Conservation (phyloP, 2,113 vertebrate genomes). For the Aspidoscelis tigris region DNA sequence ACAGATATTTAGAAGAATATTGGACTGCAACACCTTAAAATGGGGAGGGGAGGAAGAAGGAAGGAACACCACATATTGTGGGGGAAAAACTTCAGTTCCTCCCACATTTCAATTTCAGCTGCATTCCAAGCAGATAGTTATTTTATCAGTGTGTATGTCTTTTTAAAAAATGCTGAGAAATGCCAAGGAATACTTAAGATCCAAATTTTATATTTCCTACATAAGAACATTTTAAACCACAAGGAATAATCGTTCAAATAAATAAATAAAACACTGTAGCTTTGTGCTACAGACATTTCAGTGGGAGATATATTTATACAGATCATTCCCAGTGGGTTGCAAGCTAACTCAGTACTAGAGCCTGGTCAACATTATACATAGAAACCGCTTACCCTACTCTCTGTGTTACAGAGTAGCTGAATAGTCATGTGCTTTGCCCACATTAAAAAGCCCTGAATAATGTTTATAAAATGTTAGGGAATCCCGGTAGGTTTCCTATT, state of each 20-base stretch:
- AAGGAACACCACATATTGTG: slow-evolving; percentile 65
- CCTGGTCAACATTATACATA: neutral
- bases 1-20: slow-evolving; percentile 69
- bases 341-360: slow-evolving; percentile 64
- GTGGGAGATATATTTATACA: neutral
- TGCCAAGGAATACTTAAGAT: neutral
- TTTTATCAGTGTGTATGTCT: slow-evolving; percentile 63
- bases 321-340: neutral
- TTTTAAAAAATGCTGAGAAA: slow-evolving; percentile 48
- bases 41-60: slow-evolving; percentile 5
- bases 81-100: slow-evolving; percentile 67
- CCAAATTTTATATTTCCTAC: neutral
- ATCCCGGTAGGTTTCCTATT: slow-evolving; percentile 89
- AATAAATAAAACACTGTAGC: slow-evolving; percentile 14
- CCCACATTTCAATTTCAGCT: slow-evolving; percentile 58
- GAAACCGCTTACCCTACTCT: slow-evolving; percentile 63
- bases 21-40: slow-evolving; percentile 57
- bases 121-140: slow-evolving; percentile 75
- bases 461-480: slow-evolving; percentile 89
- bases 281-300: slow-evolving; percentile 8
- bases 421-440: slow-evolving; percentile 81
- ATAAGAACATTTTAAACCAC: neutral
- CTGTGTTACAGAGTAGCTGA: slow-evolving; percentile 69
- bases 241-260: no score
- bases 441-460: slow-evolving; percentile 83